Base-by-base conservation (phyloP, 1,140 invertebrate genomes). In the Antheraea mylitta region DNA sequence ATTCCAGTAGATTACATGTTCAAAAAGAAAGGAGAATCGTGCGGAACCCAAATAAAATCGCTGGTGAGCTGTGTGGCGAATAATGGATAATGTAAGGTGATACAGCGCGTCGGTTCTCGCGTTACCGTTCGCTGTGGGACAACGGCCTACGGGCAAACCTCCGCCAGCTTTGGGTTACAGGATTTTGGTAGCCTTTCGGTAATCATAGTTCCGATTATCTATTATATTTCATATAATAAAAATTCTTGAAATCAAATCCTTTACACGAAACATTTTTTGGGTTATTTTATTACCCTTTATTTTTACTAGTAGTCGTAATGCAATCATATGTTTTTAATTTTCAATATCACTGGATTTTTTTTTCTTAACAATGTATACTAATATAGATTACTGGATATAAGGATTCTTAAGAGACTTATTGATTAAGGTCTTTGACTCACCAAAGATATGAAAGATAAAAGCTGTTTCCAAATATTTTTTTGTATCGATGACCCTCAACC, bases 1-100 rank as follows among this genome's bases (percentile, higher is more conserved):
- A 30, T 30, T 30, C 22, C 22, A 30, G 22, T 30, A 30, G 22
- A 30, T 30, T 1, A 30, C 4, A 30, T 30, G 22, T 30, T 30
- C 22, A 30, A 30, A 30, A 3, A 42, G 3, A 42, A 42, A 42
- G 38, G 38, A 42, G 7, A 42, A 7, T 42, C 9, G 1, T 53
- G 16, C 45, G 22, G 61, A 7, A 22, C 61, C 61, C 64, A 59
- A 63, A 63, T 63, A 60, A 79, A 77, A 72, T 38, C 69, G 37
- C 66, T 22, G 68, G 18, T 64, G 59, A 63, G 70, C 63, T 64
- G 70, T 67, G 67, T 75, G 68, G 74, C 70, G 75, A 80, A 79
- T 72, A 79, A 82, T 81, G 79, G 72, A 79, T 74, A 79, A 69
- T 60, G 80, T 53, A 81, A 82, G 64, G 22, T 37, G 68, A 83